phyloP scores from a whole-genome alignment of 2,797 vertebrate genomes.

The Falco berigora region DNA sequence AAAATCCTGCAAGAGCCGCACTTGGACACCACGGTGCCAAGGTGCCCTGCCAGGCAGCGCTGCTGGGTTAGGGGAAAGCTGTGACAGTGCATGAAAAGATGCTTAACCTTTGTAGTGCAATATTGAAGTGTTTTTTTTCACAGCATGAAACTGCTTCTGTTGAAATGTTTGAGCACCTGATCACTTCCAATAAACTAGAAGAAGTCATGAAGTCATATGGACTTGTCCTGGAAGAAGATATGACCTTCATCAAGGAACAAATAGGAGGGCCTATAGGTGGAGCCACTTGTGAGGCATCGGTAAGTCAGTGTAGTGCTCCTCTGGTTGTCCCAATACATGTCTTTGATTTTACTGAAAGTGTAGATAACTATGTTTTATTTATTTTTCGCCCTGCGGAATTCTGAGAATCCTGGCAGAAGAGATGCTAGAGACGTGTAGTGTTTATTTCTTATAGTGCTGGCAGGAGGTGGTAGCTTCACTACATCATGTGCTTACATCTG shows the following conservation, averaged over 20 bases:
- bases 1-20: not conserved
- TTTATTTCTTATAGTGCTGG: not conserved
- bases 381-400: not conserved
- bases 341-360: not conserved
- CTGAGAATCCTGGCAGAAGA: not conserved
- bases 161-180: conserved; percentile 90
- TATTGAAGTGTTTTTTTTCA: not conserved
- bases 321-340: not conserved
- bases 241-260: conserved; percentile 91
- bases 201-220: conserved; percentile 76
- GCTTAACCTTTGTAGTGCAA: not conserved
- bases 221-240: conserved; percentile 82
- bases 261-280: conserved; percentile 79
- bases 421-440: not conserved
- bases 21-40: not conserved
- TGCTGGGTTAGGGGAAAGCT: not conserved
- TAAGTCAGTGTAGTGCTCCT: conserved; percentile 1
- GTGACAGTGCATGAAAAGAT: not conserved
- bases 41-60: not conserved
- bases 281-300: not conserved
- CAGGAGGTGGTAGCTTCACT: not conserved
- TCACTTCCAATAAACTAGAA: conserved; percentile 77
- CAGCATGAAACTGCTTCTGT: conserved; percentile 87
- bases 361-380: not conserved
- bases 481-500: not conserved